phyloP scores from a whole-genome alignment of 2,888 invertebrate species.

The Argyresthia goedartella region DNA sequence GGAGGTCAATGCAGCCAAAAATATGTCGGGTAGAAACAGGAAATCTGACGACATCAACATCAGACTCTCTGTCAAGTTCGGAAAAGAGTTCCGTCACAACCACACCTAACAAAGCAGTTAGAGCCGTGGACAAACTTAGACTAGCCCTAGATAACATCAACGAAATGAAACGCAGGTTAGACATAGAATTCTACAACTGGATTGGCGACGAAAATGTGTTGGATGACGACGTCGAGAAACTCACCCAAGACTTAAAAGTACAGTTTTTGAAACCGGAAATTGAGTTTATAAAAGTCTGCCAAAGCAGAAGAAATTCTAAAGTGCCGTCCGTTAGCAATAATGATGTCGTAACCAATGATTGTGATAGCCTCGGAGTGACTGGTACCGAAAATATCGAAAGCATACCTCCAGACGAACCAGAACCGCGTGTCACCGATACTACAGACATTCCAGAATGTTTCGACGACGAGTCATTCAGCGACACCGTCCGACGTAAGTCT shows the following conservation, averaged over 20 bases:
- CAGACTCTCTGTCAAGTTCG: background rate
- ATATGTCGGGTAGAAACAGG: background rate
- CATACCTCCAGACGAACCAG: background rate
- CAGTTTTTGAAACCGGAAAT: slow-evolving; percentile 27
- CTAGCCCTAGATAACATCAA: background rate
- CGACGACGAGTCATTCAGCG: background rate
- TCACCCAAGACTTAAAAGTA: slow-evolving; percentile 12
- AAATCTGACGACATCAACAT: slow-evolving; percentile 17
- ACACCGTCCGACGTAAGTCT: background rate
- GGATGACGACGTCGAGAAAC: slow-evolving; percentile 8
- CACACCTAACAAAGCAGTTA: background rate
- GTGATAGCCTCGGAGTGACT: background rate
- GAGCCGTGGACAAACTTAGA: background rate
- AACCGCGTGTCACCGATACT: background rate
- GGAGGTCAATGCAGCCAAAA: background rate
- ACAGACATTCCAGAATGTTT: background rate
- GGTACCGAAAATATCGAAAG: background rate
- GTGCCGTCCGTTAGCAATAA: background rate
- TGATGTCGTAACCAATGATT: background rate
- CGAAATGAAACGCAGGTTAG: slow-evolving; percentile 21
- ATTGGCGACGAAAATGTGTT: slow-evolving; percentile 20
- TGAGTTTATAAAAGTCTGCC: slow-evolving; percentile 22
- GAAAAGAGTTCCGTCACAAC: background rate
- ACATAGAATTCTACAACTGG: slow-evolving; percentile 33
- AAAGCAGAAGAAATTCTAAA: slow-evolving; percentile 15